Base-by-base conservation (phyloP, 1,140 invertebrate genomes). In the Drosophila bocki region DNA sequence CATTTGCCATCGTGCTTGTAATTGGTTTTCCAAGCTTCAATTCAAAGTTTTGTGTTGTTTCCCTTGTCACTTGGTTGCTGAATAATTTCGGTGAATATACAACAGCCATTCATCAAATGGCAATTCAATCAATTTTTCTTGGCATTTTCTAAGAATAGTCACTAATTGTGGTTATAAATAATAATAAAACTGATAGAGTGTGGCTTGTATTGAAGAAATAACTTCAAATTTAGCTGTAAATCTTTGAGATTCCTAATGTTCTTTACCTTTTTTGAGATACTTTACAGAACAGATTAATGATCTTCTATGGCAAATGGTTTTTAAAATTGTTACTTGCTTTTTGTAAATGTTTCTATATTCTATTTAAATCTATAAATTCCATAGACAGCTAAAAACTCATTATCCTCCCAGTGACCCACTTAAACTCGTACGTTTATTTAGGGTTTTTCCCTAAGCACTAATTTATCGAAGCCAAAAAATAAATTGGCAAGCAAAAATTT, bases 111-210 rank as follows among this genome's bases (percentile, higher is more conserved):
- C 65, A 68, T 68, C 61, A 51, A 72, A 72, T 71, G 53, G 67
- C 53, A 71, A 59, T 76, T 76, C 71, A 76, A 76, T 76, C 74
- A 76, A 44, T 64, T 44, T 39, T 45, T 53, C 33, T 41, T 76
- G 71, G 39, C 71, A 76, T 76, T 76, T 48, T 65, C 33, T 29
- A 41, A 4, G 19, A 13, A 35, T 17, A 39, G n/a, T 41, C n/a
- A 76, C 60, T 53, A 51, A 58, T 65, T 65, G 53, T 7, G 39
- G 60, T 22, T 35, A 39, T 67, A 76, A 76, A 76, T 76, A 12
- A 74, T 32, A 50, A 53, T 32, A 3, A 0, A 33, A 29, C 12
- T 72, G 48, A 51, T 17, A 32, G 7, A 37, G 22, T 42, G 29
- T 32, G 5, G 7, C 9, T 19, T 22, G 11, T 11, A 6, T 7